Conservation (phyloP, 2,113 vertebrate species). For the Laticauda laticaudata region DNA sequence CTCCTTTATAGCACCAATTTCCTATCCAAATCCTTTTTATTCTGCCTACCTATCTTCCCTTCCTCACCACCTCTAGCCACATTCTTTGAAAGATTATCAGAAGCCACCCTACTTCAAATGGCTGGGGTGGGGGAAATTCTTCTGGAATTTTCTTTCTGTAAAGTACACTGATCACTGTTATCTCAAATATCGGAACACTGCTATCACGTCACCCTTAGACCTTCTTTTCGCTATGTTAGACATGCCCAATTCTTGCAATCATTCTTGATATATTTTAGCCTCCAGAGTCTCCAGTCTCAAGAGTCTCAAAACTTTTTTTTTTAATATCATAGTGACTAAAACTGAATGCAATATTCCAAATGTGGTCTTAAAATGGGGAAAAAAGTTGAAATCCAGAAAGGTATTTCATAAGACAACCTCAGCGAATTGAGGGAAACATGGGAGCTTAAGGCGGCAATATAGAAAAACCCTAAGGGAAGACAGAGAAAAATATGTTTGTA, state of each 20-base stretch:
- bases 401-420: background rate
- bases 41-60: slow-evolving; percentile 13
- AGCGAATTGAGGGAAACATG: background rate
- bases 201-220: too few species aligned
- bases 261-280: too few species aligned
- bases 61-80: background rate
- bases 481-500: background rate
- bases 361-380: background rate
- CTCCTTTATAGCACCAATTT: slow-evolving; percentile 51
- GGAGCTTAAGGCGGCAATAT: background rate
- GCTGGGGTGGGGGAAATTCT: background rate
- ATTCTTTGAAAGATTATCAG: background rate
- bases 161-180: background rate
- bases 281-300: too few species aligned
- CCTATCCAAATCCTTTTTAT: slow-evolving; percentile 46
- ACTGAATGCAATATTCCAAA: too few species aligned
- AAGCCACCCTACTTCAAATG: background rate
- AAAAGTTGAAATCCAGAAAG: background rate
- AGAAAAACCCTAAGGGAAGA: background rate
- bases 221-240: too few species aligned
- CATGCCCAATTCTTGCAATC: too few species aligned
- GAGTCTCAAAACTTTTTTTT: too few species aligned
- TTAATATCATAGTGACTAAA: too few species aligned
- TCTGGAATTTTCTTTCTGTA: background rate
- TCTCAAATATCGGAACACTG: too few species aligned